Evolutionary conservation across 2,797 vertebrate genomes (phyloP), one percentile per base, ranked within the genome.

Genomic region (Myiotriccus ornatus): DNA sequence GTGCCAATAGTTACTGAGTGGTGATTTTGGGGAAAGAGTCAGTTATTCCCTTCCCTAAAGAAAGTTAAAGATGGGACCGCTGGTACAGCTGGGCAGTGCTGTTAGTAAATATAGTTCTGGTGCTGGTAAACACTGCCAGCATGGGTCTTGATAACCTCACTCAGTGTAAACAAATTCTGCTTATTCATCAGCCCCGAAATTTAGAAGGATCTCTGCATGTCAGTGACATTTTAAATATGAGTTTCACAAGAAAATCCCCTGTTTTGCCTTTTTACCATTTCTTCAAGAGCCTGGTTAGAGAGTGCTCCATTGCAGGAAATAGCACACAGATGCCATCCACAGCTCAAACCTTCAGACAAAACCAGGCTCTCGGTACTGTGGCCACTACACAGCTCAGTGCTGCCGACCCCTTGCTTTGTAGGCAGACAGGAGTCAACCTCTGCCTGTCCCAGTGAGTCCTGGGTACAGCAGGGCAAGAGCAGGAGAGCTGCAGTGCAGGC

Each of bases 341-440:
- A 23, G 62, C 32, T n/a, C 13, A 50, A 44, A 23, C 41, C 59
- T 46, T 18, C 11, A 16, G 55, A 23, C 2, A 3, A 50, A 90
- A n/a, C 6, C 5, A 0, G 3, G 32, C 39, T 44, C 25, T 25
- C 3, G 0, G 63, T 53, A 14, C 59, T 12, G 35, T 4, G 7
- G 50, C 2, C 2, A 17, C 27, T 37, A 77, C 12, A 25, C 14
- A 2, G 12, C 34, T 3, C 4, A 0, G 32, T 5, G 46, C 74
- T 49, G 14, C 32, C 0, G 0, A 16, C 37, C 9, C 14, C 7
- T 15, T 6, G n/a, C 7, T 19, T 55, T 20, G 34, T 3, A 2
- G 60, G 62, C 34, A 35, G 57, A 27, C 39, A 32, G 43, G 14
- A 56, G 27, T 4, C 28, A 14, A 50, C 52, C 37, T 19, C 37